Evolutionary conservation across 2,797 vertebrate species (phyloP).

Genomic region (Hipposideros larvatus): DNA sequence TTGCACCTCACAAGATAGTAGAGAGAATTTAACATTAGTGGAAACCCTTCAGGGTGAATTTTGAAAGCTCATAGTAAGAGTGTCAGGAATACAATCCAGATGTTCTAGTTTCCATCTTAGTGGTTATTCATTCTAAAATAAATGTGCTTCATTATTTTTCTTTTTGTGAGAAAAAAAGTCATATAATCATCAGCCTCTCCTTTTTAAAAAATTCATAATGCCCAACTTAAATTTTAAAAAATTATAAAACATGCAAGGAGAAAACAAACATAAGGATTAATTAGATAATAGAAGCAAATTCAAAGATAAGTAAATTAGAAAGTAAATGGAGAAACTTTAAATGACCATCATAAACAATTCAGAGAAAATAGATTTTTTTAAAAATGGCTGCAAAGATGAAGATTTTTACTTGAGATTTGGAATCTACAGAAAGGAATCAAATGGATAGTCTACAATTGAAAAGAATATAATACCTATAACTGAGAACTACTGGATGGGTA

Average conservation of each 20-base stretch:
- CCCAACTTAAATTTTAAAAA: not conserved
- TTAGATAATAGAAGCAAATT: not conserved
- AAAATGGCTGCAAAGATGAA: not conserved
- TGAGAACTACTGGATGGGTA: not conserved
- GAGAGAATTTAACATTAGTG: not conserved
- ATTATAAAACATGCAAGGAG: not conserved
- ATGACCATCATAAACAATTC: not conserved
- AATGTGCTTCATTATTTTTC: not conserved
- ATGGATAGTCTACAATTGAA: not conserved
- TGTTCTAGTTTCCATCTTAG: not conserved
- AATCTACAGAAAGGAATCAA: not conserved
- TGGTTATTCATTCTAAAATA: not conserved
- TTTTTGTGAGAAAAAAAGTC: not conserved
- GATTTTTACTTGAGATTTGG: not conserved
- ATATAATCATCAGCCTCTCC: not conserved
- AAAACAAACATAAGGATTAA: not conserved
- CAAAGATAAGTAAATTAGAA: not conserved
- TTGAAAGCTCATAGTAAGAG: not conserved
- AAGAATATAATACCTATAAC: not conserved
- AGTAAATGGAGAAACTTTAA: not conserved
- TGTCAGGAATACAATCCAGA: not conserved
- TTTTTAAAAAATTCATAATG: slow-evolving; percentile 13
- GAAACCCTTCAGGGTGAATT: not conserved
- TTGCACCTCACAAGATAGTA: not conserved
- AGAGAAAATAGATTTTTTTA: slow-evolving; percentile 10